Percentiles rank a stretch among this genome's conserved stretches.
Conservation (phyloP, 23 tunicate genomes). For the Botrylloides violaceus region DNA sequence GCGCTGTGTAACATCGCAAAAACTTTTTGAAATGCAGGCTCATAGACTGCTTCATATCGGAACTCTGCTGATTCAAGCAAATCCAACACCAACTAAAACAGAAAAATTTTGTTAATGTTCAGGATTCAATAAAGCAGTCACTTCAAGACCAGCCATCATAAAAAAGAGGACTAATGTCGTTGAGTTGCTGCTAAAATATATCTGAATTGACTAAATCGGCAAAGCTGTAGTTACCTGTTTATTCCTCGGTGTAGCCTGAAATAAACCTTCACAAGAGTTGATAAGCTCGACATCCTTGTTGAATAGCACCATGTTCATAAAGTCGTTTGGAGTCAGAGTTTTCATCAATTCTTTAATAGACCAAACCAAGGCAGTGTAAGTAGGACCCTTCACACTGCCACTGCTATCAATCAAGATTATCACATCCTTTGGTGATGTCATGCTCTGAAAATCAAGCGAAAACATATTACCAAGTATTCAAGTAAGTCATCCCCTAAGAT, state of each 20-base stretch:
- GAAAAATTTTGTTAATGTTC: not conserved
- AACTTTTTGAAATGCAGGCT: conserved; percentile 53
- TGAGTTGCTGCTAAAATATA: no score
- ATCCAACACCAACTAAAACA: conserved; percentile 17
- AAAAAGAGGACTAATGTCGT: no score
- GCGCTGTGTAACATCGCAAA: conserved; percentile 1
- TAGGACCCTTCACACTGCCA: conserved; percentile 68
- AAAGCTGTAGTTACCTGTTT: conserved; percentile 74
- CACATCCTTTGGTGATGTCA: conserved; percentile 72
- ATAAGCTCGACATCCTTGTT: conserved; percentile 42
- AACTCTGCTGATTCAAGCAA: conserved; percentile 19
- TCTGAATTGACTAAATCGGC: no score
- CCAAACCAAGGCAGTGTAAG: conserved; percentile 32
- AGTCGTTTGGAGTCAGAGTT: conserved; percentile 62
- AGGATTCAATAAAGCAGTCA: not conserved
- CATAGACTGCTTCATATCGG: conserved; percentile 33
- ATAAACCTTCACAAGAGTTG: conserved; percentile 43
- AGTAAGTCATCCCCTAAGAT: no score
- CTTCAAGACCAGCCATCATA: not conserved
- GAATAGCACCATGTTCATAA: conserved; percentile 57
- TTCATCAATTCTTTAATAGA: conserved; percentile 45
- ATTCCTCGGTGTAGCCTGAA: conserved; percentile 45
- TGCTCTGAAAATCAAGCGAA: conserved; percentile 33
- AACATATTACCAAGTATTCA: no score
- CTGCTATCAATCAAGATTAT: conserved; percentile 66